Conservation (phyloP, 64 coral and sea anemone genomes). For the Montipora foliosa region DNA sequence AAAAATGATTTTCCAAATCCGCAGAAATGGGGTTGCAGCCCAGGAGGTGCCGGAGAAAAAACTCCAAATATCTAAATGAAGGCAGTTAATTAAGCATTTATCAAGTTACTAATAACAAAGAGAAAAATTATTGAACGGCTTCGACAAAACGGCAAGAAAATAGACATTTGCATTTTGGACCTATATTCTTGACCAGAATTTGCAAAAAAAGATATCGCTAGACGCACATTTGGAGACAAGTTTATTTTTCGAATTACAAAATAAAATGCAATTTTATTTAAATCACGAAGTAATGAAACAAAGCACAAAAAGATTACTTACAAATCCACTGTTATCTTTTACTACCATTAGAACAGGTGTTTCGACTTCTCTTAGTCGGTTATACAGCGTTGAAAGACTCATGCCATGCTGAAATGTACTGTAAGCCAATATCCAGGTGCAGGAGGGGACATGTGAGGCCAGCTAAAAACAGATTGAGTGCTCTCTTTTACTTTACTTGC, state of each 20-base stretch:
- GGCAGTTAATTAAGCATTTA: too few species aligned
- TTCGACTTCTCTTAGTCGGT: constrained; percentile 74
- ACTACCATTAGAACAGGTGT: constrained; percentile 77
- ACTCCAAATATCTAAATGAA: constrained; percentile 81
- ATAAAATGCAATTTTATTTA: too few species aligned
- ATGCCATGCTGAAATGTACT: constrained; percentile 82
- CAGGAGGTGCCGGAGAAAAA: constrained; percentile 61
- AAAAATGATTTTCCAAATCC: constrained; percentile 82
- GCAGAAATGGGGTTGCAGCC: constrained; percentile 69
- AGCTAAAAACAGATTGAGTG: constrained; percentile 13
- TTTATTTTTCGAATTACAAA: too few species aligned
- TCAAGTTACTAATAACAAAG: too few species aligned
- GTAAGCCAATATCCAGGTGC: constrained; percentile 67
- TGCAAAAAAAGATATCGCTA: too few species aligned
- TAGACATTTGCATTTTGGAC: not conserved
- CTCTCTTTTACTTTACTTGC: too few species aligned
- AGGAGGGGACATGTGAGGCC: constrained; percentile 37
- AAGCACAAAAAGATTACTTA: not conserved
- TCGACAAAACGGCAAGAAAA: not conserved
- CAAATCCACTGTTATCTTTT: constrained; percentile 66
- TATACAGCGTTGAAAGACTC: constrained; percentile 74
- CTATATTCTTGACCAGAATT: not conserved
- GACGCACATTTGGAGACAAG: too few species aligned
- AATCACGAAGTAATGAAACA: too few species aligned
- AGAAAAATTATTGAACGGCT: not conserved